Evolutionary conservation across 2,797 vertebrate genomes (phyloP), one percentile per base, ranked within the genome.

Genomic region (Trematomus bernacchii): DNA sequence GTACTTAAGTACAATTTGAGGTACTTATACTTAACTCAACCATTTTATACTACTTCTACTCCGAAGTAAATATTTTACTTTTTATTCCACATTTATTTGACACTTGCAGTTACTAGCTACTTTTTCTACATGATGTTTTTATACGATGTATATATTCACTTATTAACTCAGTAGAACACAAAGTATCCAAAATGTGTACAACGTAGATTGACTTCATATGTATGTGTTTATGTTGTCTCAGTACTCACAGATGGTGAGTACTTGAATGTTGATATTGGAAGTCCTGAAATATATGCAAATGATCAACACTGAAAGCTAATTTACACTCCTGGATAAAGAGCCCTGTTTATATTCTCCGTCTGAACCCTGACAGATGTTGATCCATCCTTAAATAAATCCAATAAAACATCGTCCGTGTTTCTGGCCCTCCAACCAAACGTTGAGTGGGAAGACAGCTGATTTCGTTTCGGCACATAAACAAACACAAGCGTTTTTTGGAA

Each of bases 401-500:
- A 74, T 57, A 76, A 85, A 64, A 52, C 71, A 33, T 75, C 43
- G 47, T 76, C 63, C 59, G 61, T 57, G 71, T 59, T 55, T 77
- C 63, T 73, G 63, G 75, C 71, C 60, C 79, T 3, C 23, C 23
- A 4, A 63, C 53, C 71, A 65, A 65, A 68, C 71, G 66, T 0
- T 30, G 52, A 80, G 58, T 43, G 76, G 70, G 75, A 59, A 59
- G 43, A 81, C 80, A 82, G 88, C 83, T 65, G 79, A 90, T 85
- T 88, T 53, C 52, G 65, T 59, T 83, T 73, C 12, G 11, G 68
- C 53, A 15, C 65, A 54, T 82, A 85, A 87, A 88, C 59, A 88
- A 85, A 86, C 79, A 83, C 48, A 50, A 76, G 71, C 72, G 4
- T 9, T 72, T 81, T 75, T 60, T 86, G 87, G 87, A 85, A 73